A percentile compares a stretch with the other conserved stretches of the same genome.
Evolutionary conservation across 2,113 vertebrate species (phyloP).

Genomic region (Brienomyrus brachyistius): DNA sequence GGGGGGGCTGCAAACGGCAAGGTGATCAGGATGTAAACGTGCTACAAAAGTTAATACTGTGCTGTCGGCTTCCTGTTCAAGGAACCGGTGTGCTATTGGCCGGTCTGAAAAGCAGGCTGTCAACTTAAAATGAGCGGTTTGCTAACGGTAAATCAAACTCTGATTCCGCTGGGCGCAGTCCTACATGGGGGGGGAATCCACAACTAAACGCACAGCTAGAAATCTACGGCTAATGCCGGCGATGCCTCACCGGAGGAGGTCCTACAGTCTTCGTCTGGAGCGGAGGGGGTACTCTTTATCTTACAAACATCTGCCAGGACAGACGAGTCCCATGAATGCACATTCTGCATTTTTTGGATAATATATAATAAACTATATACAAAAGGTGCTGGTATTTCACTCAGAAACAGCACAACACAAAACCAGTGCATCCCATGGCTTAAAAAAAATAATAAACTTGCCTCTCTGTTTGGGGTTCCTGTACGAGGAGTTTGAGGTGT

Average conservation of each 20-base stretch:
- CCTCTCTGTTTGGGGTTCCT: neutral
- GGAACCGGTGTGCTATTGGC: neutral
- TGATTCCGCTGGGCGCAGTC: neutral
- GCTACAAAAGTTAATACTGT: neutral
- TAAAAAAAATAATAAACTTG: neutral
- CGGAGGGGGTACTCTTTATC: neutral
- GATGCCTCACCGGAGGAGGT: neutral
- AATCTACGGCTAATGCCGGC: slow-evolving; percentile 1
- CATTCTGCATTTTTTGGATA: neutral
- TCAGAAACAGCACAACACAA: neutral
- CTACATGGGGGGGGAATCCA: slow-evolving; percentile 5
- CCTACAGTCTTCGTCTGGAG: neutral
- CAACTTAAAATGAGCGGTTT: neutral
- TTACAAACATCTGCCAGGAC: neutral
- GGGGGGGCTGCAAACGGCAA: neutral
- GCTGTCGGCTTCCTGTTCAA: neutral
- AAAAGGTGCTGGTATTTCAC: slow-evolving; percentile 19
- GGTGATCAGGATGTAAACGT: neutral
- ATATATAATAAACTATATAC: slow-evolving; percentile 16
- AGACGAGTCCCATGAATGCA: neutral
- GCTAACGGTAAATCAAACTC: neutral
- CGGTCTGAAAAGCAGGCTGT: neutral
- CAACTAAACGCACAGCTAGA: slow-evolving; percentile 11
- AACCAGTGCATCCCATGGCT: neutral
- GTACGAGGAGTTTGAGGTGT: neutral